Evolutionary conservation across 1,140 invertebrate species (phyloP).

Genomic region (Hetaerina americana): DNA sequence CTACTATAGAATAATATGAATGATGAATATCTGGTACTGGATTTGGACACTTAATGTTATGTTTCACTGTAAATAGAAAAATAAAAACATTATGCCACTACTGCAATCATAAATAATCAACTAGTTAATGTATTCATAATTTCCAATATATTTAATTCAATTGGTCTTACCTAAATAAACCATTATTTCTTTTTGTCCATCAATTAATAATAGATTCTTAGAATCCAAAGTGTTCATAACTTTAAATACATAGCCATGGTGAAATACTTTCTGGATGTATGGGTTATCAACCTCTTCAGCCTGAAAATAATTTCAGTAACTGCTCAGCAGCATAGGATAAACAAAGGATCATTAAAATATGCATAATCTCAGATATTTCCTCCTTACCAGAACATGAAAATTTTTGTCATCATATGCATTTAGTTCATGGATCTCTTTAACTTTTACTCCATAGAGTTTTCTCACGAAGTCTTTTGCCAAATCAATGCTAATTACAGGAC

Average conservation of each 20-base stretch:
- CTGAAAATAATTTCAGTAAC: too few species aligned
- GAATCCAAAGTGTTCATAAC: conserved; percentile 70
- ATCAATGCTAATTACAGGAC: conserved; percentile 39
- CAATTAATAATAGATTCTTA: conserved; percentile 44
- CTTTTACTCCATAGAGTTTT: conserved; percentile 52
- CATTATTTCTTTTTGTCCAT: conserved; percentile 56
- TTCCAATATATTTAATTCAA: too few species aligned
- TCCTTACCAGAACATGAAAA: conserved; percentile 36
- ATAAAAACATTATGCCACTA: conserved; percentile 9
- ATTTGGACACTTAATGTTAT: conserved; percentile 44
- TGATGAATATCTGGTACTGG: conserved; percentile 52
- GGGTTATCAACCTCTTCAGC: conserved; percentile 17
- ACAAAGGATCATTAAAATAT: too few species aligned
- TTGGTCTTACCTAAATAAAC: conserved; percentile 48
- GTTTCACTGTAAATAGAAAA: conserved; percentile 30
- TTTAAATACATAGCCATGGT: conserved; percentile 63
- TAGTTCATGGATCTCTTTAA: conserved; percentile 47
- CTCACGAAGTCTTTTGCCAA: conserved; percentile 39
- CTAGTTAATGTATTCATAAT: too few species aligned
- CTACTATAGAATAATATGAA: conserved; percentile 43
- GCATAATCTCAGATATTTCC: too few species aligned
- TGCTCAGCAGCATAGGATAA: too few species aligned
- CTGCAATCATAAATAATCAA: conserved; percentile 7
- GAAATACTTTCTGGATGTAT: conserved; percentile 18
- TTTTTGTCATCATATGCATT: conserved; percentile 76